These are phyloP conservation scores for Schizaphis graminum DNA, from an alignment of 2,888 invertebrate species.

Conservation along the genomic window DNA sequence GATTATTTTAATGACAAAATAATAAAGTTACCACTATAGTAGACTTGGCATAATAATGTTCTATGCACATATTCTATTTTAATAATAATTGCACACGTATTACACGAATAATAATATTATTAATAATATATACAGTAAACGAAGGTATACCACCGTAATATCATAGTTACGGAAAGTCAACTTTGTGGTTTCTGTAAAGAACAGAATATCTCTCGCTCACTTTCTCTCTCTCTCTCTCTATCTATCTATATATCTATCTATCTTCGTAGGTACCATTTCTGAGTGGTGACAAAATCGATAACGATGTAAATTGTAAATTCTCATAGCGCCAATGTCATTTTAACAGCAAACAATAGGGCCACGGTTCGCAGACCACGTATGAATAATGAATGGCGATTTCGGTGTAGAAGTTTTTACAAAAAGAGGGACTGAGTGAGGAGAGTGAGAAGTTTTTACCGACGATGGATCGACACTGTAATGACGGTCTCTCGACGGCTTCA, in stretches of 20 bases:
- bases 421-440: not conserved
- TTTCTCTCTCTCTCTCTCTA: too few species aligned
- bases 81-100: not conserved
- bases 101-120: not conserved
- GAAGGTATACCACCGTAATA: not conserved
- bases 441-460: conserved; percentile 17
- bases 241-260: not conserved
- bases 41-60: not conserved
- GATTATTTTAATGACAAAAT: not conserved
- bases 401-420: conserved; percentile 42
- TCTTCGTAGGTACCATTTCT: not conserved
- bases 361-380: conserved; percentile 42
- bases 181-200: not conserved
- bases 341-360: conserved; percentile 49
- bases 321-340: conserved; percentile 39
- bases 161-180: not conserved
- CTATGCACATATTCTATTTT: not conserved
- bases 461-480: conserved; percentile 39
- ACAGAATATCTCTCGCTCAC: not conserved
- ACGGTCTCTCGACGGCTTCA: conserved; percentile 11
- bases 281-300: conserved; percentile 20
- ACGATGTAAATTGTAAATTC: conserved; percentile 39
- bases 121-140: not conserved
- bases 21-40: not conserved
- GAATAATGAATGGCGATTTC: conserved; percentile 59